Base-by-base conservation (phyloP, 2,888 invertebrate species). In the Leistus spinibarbis region DNA sequence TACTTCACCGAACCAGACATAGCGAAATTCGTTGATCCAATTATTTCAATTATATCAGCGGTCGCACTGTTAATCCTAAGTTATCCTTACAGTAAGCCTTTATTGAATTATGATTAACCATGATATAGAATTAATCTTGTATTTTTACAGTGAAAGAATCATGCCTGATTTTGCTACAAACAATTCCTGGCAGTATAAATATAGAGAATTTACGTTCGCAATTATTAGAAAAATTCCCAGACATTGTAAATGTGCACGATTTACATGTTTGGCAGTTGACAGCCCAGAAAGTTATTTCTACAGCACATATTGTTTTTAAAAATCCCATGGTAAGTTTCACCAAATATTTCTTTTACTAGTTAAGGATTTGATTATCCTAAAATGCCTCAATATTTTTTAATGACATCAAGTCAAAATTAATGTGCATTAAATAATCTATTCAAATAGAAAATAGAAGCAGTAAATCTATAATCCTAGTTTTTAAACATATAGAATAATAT, bases 261-360 rank as follows among this genome's bases (percentile, higher is more conserved):
- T 88, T 96, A 57, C 96, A 96, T 82, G 92, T 96, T 20, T 96
- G 96, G 96, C 94, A 95, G 80, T 86, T 96, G 77, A 93, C 94
- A 3, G 90, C 93, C 0, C 90, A 91, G 79, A 91, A 92, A 84
- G 90, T 93, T 54, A 93, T 96, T 66, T 94, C 95, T 20, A 96
- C 96, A 0, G 94, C 93, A 2, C 96, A 96, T 82, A 91, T 96
- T 7, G 91, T 92, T 79, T 92, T 93, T 81, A 86, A 89, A 78
- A 90, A 90, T 82, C 90, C 91, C 22, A 87, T 87, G 83, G 89
- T 89, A 80, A 81, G 80, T 70, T 64, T 10, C 4, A 22, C 1
- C 22, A 1, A 64, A n/a, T n/a, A n/a, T n/a, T n/a, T n/a, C n/a
- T n/a, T n/a, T 64, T 2, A 1, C 23, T n/a, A 17, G 23, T 3